Conservation (phyloP, 2,113 vertebrate species). For the Rhynchomys soricoides region DNA sequence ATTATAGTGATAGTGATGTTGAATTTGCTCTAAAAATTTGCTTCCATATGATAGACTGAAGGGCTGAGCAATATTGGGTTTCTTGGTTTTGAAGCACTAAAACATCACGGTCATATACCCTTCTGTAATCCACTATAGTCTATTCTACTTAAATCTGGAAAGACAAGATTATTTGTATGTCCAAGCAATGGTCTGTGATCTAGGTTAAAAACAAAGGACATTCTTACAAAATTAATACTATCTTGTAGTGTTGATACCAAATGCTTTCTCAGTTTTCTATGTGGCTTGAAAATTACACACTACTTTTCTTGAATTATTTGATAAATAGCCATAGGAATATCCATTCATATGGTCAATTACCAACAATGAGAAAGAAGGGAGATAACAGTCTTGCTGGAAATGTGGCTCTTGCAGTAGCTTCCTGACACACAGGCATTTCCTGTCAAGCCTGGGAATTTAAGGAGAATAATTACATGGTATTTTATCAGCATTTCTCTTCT, state of each 20-base stretch:
- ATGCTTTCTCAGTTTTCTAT: not conserved
- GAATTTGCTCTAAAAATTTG: not conserved
- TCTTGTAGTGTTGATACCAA: not conserved
- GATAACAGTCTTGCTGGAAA: not conserved
- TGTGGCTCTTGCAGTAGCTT: not conserved
- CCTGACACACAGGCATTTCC: not conserved
- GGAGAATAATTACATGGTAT: not conserved
- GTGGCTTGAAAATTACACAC: not conserved
- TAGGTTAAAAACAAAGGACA: not conserved
- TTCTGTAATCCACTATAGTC: not conserved
- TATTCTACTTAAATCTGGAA: not conserved
- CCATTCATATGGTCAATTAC: not conserved
- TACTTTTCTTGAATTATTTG: not conserved
- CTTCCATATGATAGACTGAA: not conserved
- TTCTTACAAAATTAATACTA: not conserved
- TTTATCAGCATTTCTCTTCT: constrained; percentile 46
- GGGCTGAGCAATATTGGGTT: not conserved
- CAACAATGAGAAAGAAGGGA: not conserved
- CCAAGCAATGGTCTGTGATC: not conserved
- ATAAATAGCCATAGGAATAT: not conserved
- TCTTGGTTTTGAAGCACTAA: not conserved
- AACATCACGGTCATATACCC: not conserved
- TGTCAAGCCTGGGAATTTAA: constrained; percentile 1
- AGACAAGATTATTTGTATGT: not conserved
- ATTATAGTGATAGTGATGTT: not conserved